Percentiles rank a stretch among this genome's conserved stretches.
Conservation (phyloP, 1,140 invertebrate genomes). For the Cryptotermes secundus region DNA sequence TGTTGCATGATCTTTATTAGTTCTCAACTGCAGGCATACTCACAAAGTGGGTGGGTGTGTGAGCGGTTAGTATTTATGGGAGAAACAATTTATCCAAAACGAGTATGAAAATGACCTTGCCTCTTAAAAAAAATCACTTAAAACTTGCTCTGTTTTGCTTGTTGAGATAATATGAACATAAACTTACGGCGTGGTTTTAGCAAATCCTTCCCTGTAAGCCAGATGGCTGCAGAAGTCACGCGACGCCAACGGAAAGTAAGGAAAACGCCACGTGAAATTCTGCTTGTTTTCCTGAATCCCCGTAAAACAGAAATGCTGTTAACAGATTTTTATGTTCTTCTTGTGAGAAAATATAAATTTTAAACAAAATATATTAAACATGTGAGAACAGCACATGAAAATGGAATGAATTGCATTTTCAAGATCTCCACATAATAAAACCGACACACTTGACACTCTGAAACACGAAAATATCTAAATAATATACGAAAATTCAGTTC, state of each 20-base stretch:
- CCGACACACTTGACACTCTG: no score
- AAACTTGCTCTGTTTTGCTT: not conserved
- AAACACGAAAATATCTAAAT: no score
- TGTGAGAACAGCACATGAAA: no score
- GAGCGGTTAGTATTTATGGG: not conserved
- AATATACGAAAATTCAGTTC: no score
- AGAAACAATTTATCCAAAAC: not conserved
- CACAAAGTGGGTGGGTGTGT: not conserved
- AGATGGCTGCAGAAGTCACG: not conserved
- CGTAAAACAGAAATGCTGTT: no score
- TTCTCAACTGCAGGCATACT: no score
- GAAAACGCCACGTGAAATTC: not conserved
- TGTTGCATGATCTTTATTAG: no score
- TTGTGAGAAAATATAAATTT: no score
- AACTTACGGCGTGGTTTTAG: not conserved
- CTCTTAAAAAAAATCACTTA: not conserved
- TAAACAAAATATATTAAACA: no score
- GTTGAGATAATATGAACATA: constrained; percentile 7
- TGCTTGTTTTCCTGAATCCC: not conserved
- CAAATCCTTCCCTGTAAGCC: not conserved
- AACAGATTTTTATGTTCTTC: no score
- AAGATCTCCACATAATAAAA: no score
- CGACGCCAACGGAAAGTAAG: not conserved
- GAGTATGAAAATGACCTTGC: not conserved
- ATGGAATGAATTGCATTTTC: no score